phyloP scores from a whole-genome alignment of 2,797 vertebrate genomes.

The Sciurus vulgaris region DNA sequence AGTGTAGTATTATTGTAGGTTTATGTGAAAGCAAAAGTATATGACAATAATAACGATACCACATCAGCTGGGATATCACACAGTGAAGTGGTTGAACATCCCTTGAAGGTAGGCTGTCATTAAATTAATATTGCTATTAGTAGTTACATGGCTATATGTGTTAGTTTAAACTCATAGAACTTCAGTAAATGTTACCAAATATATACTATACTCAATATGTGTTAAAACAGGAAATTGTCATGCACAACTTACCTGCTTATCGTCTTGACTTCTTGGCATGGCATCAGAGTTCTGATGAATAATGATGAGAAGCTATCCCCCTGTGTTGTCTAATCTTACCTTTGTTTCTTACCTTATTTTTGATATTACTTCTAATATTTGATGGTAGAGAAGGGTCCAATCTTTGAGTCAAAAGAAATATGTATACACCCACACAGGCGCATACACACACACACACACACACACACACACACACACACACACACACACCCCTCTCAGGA shows the following conservation, averaged over 20 bases:
- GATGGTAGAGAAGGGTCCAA: not conserved
- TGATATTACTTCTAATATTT: conserved; percentile 58
- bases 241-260: conserved; percentile 63
- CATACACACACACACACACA: not conserved
- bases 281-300: conserved; percentile 45
- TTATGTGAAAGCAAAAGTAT: conserved; percentile 30
- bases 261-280: conserved; percentile 41
- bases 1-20: not conserved
- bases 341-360: conserved; percentile 62
- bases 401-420: conserved; percentile 53
- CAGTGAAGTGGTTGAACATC: not conserved
- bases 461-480: not conserved
- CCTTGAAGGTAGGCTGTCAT: not conserved
- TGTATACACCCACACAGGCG: not conserved
- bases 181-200: not conserved
- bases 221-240: not conserved
- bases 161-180: conserved; percentile 45
- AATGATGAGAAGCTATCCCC: conserved; percentile 21
- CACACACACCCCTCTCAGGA: not conserved
- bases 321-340: conserved; percentile 38
- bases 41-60: not conserved
- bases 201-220: conserved; percentile 26
- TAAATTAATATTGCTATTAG: conserved; percentile 42
- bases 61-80: not conserved
- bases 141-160: not conserved